Evolutionary conservation across 2,888 invertebrate genomes (phyloP).

Genomic region (Eristalis arbustorum): DNA sequence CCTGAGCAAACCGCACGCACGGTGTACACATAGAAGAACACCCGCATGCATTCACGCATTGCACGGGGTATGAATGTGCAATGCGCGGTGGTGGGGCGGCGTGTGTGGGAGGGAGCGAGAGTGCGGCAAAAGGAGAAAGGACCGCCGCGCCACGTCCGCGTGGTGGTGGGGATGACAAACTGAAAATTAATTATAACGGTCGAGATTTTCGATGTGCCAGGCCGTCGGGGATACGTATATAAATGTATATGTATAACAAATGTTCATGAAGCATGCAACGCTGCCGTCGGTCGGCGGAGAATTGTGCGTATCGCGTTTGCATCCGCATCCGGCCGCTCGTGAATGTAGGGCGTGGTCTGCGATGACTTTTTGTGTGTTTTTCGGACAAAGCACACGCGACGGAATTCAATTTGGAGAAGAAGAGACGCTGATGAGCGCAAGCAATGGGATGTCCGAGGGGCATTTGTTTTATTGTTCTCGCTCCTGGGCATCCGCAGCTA

Average conservation of each 20-base stretch:
- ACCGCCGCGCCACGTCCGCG: background rate
- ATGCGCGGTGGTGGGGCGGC: background rate
- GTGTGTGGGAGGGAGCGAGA: background rate
- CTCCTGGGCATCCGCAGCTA: no score
- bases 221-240: no score
- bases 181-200: constrained; percentile 46
- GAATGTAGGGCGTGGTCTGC: constrained; percentile 45
- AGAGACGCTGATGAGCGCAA: no score
- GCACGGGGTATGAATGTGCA: background rate
- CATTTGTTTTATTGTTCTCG: no score
- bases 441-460: no score
- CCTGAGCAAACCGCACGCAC: background rate
- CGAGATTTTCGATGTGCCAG: constrained; percentile 14
- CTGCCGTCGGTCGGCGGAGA: background rate
- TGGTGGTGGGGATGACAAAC: constrained; percentile 4
- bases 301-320: background rate
- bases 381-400: background rate
- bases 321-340: background rate
- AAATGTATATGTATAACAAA: background rate
- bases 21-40: background rate
- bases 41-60: background rate
- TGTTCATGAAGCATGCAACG: background rate
- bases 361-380: background rate
- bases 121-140: background rate
- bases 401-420: background rate